Evolutionary conservation across 2,888 invertebrate genomes (phyloP).

Genomic region (Tenthredo mesomela): DNA sequence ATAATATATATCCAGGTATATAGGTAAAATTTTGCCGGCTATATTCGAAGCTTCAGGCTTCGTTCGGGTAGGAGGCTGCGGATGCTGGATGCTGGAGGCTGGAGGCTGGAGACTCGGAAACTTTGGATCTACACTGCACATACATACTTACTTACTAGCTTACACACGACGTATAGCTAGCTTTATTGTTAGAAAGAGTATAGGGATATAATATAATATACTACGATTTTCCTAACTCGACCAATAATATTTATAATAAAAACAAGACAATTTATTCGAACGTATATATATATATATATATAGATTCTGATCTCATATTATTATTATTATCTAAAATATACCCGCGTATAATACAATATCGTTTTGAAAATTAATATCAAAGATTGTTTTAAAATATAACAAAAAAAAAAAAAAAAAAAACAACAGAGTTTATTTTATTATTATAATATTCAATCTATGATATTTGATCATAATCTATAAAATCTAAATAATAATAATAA

Average conservation of each 20-base stretch:
- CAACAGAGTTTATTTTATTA: too few species aligned
- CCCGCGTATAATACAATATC: too few species aligned
- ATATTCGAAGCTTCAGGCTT: slow-evolving; percentile 22
- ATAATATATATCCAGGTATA: too few species aligned
- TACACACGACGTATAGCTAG: slow-evolving; percentile 35
- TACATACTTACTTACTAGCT: background rate
- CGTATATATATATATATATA: too few species aligned
- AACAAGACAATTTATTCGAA: background rate
- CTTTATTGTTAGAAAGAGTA: slow-evolving; percentile 30
- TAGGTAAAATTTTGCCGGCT: slow-evolving; percentile 28
- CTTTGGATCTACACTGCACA: slow-evolving; percentile 38
- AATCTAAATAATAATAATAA: too few species aligned
- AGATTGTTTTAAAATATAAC: too few species aligned
- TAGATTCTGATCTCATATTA: background rate
- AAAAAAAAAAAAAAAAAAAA: too few species aligned
- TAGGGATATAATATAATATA: slow-evolving; percentile 33
- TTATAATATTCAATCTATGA: too few species aligned
- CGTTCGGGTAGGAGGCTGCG: background rate
- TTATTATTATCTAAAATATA: background rate
- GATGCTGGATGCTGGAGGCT: slow-evolving; percentile 3
- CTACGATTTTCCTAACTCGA: background rate
- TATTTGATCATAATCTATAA: too few species aligned
- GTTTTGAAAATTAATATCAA: too few species aligned
- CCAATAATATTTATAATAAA: background rate
- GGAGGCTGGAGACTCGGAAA: slow-evolving; percentile 28